Conservation (phyloP, 1,140 invertebrate species). For the Drosophila triauraria region DNA sequence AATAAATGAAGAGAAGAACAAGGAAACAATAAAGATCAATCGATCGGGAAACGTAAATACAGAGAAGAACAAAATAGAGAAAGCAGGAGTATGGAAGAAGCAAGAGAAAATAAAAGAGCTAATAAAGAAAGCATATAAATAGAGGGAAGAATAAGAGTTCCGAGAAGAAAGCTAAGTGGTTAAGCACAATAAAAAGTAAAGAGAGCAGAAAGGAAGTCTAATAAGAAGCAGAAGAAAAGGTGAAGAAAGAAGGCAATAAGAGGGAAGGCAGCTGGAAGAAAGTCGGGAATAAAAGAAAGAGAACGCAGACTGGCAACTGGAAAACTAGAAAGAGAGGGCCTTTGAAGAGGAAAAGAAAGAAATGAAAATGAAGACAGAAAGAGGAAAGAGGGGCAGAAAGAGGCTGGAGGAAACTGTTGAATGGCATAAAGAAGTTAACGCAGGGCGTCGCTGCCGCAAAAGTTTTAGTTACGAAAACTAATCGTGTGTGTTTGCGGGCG, state of each 20-base stretch:
- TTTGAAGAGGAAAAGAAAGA: no score
- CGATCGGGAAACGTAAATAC: no score
- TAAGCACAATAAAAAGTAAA: background rate
- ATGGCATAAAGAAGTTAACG: no score
- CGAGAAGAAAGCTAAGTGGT: background rate
- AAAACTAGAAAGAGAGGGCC: no score
- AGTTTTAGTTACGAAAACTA: slow-evolving; percentile 56
- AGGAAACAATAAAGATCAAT: no score
- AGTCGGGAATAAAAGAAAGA: background rate
- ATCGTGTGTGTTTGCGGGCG: slow-evolving; percentile 27
- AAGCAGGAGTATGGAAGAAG: no score
- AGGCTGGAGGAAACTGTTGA: no score
- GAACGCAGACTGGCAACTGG: slow-evolving; percentile 2
- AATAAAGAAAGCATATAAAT: background rate
- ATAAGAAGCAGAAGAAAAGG: background rate
- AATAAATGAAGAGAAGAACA: background rate
- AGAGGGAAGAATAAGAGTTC: background rate
- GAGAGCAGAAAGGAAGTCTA: background rate
- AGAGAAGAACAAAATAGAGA: background rate
- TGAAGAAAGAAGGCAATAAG: no score
- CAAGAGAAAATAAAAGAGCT: background rate
- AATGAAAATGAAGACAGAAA: no score
- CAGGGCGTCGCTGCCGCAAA: slow-evolving; percentile 26
- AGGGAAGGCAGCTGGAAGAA: background rate
- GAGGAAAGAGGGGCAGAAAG: no score